Evolutionary conservation across 2,113 vertebrate genomes (phyloP), one percentile per base, ranked within the genome.

Genomic region (Mirounga angustirostris): DNA sequence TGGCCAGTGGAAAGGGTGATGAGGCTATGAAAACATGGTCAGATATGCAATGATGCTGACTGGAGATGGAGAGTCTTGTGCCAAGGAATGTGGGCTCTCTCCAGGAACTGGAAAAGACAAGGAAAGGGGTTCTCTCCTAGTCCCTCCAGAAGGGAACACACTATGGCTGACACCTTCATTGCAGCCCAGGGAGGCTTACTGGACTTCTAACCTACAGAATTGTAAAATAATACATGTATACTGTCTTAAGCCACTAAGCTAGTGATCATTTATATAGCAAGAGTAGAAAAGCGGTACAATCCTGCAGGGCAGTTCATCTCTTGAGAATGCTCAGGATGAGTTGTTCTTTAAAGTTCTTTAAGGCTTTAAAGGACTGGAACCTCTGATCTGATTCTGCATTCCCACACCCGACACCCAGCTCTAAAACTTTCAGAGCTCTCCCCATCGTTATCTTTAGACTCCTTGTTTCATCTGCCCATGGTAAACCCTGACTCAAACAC

Each of bases 381-480:
- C 2, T 76, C 40, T 61, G n/a, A 58, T 40, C 50, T 16, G 4
- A 43, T 16, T 76, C 16, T 28, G 36, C 19, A 74, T 22, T 26
- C 50, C 30, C n/a, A 6, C 3, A 18, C 2, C 13, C 0, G 2
- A 46, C 15, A 54, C 6, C 5, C 4, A 8, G 15, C 26, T 52
- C 40, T 59, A 54, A n/a, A 56, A 22, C 16, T 61, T 73, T 30
- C 24, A 43, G n/a, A 24, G 43, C 3, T 24, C 63, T 30, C 21
- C 5, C 1, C 69, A 15, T 14, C 13, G 2, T 12, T 6, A 28
- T 10, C 16, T 33, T 46, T 0, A 10, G 5, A 43, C 6, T n/a
- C 12, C 22, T 85, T 59, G 22, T 40, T 13, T 24, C 28, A 12
- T 12, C 0, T 40, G 33, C 26, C 46, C 26, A 28, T 52, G 79